Base-by-base conservation (phyloP, 2,888 invertebrate species). In the Eristalinus sepulchralis region DNA sequence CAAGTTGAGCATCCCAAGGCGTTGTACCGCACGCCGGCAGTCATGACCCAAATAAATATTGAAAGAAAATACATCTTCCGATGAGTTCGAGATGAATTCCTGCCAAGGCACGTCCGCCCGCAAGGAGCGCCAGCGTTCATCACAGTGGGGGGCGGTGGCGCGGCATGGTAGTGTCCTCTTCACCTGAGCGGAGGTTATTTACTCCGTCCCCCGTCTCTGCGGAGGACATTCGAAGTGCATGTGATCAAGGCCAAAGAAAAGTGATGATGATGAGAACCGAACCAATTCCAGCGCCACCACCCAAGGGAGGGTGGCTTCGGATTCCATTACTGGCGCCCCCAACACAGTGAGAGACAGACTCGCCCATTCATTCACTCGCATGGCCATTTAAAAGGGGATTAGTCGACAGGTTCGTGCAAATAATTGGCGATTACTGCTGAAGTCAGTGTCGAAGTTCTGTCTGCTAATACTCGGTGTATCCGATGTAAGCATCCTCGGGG, bases 381-480 rank as follows among this genome's bases (percentile, higher is more conserved):
- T 11, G 57, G 13, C 57, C 24, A 57, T 57, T 57, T 57, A 24
- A 11, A 57, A 24, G 57, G 11, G 57, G 57, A 57, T 57, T 57
- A 57, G 24, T 24, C 6, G 11, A 57, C 24, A 13, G 34, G 27
- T 73, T 64, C 57, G 55, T 66, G 66, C 22, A 66, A 59, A 60
- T 76, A 76, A 67, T 67, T 66, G 39, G 33, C 31, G 59, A 75
- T 75, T 66, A 75, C 59, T 59, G 57, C 39, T 31, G 39, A n/a
- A 34, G 31, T 20, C 39, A 24, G 27, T 17, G 33, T 31, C 27
- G 20, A 34, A 5, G 27, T 27, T 27, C 55, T 27, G 24, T 22
- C 8, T 11, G 57, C 57, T 68, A 62, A 31, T 62, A 36, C 27
- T 36, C 31, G 17, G 57, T 39, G 59, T 63, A 64, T 57, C 10